Conservation (phyloP, 2,797 vertebrate species). For the Chromis chromis region DNA sequence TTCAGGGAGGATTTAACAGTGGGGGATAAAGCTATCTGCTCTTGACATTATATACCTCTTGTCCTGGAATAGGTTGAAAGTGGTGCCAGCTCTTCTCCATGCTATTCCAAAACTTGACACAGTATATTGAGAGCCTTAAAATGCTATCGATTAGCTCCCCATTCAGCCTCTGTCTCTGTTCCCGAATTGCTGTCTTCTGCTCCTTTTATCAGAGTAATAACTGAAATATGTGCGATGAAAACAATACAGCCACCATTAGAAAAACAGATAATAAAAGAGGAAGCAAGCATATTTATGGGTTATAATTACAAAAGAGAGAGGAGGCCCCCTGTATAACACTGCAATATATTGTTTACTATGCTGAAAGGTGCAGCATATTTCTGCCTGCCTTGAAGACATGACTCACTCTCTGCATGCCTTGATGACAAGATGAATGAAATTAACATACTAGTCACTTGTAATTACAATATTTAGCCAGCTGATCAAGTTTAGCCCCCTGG, state of each 20-base stretch:
- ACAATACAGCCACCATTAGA: slow-evolving; percentile 26
- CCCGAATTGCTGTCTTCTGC: slow-evolving; percentile 44
- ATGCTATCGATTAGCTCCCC: slow-evolving; percentile 54
- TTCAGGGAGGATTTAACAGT: slow-evolving; percentile 62
- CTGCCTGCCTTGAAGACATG: slow-evolving; percentile 60
- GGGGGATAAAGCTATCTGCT: slow-evolving; percentile 68
- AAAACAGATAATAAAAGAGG: slow-evolving; percentile 33
- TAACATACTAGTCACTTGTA: slow-evolving; percentile 77
- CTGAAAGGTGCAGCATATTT: slow-evolving; percentile 49
- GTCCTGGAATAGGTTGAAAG: slow-evolving; percentile 83
- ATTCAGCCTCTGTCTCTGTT: slow-evolving; percentile 65
- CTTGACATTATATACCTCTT: slow-evolving; percentile 64
- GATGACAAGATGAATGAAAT: slow-evolving; percentile 75
- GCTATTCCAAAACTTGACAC: slow-evolving; percentile 82
- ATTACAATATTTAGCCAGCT: slow-evolving; percentile 79
- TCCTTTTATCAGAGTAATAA: slow-evolving; percentile 39
- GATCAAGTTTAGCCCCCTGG: slow-evolving; percentile 76
- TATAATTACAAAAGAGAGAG: slow-evolving; percentile 49
- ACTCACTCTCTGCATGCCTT: slow-evolving; percentile 68
- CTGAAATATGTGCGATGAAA: slow-evolving; percentile 25
- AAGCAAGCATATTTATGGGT: slow-evolving; percentile 42
- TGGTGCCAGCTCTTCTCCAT: slow-evolving; percentile 89
- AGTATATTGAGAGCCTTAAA: slow-evolving; percentile 89
- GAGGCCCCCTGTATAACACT: slow-evolving; percentile 15
- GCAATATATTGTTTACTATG: slow-evolving; percentile 28